phyloP scores from a whole-genome alignment of 2,888 invertebrate species.

The Cheilosia variabilis region DNA sequence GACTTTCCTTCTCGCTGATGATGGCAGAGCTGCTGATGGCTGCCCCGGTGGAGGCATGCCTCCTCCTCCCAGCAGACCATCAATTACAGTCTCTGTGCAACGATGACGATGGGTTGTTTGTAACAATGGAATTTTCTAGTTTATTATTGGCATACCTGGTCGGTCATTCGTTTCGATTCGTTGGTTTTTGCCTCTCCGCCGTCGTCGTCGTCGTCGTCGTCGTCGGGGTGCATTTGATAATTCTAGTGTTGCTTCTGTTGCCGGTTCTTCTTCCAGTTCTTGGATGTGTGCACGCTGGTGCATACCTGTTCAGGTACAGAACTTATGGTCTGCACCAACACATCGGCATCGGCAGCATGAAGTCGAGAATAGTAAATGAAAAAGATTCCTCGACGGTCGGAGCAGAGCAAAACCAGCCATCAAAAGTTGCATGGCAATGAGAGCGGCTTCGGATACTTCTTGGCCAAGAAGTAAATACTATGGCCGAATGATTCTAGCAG shows the following conservation, averaged over 20 bases:
- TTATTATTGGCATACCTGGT: conserved; percentile 75
- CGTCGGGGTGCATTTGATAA: conserved; percentile 43
- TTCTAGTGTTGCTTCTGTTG: conserved; percentile 58
- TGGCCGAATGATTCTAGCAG: conserved; percentile 72
- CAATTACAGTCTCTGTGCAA: conserved; percentile 63
- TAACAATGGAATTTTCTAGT: conserved; percentile 75
- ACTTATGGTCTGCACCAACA: conserved; percentile 37
- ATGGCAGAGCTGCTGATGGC: conserved; percentile 9
- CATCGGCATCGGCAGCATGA: not conserved
- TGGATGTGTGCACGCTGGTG: not conserved
- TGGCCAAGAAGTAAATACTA: conserved; percentile 65
- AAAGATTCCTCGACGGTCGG: conserved; percentile 53
- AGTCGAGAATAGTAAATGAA: conserved; percentile 54
- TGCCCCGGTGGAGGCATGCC: conserved; percentile 4
- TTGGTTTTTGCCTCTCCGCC: conserved; percentile 13
- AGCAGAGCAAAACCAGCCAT: conserved; percentile 13
- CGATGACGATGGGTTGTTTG: conserved; percentile 73
- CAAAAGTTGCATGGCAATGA: conserved; percentile 67
- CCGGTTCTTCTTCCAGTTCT: conserved; percentile 41
- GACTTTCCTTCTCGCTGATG: conserved; percentile 66
- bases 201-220: conserved; percentile 10
- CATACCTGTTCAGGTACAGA: conserved; percentile 53
- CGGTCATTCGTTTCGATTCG: conserved; percentile 73
- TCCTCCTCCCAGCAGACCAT: conserved; percentile 69
- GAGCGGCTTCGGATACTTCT: conserved; percentile 58